These are phyloP conservation scores for Orestias chungarensis DNA, from an alignment of 2,797 vertebrate genomes.

Conservation along the genomic window DNA sequence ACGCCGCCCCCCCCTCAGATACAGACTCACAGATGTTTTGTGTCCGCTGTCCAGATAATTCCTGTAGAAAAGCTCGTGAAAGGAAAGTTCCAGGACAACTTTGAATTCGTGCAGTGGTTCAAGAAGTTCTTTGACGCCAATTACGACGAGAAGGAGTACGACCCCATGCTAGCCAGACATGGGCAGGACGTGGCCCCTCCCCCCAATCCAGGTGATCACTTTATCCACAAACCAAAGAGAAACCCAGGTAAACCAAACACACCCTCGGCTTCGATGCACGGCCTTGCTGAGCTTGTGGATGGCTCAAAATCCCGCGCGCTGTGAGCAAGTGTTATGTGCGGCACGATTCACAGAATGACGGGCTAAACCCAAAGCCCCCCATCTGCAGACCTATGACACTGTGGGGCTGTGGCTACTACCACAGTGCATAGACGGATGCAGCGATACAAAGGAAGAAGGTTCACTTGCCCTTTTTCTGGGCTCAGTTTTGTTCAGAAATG, in stretches of 20 bases:
- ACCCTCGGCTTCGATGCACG: conserved; percentile 75
- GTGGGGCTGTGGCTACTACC: conserved; percentile 28
- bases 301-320: conserved; percentile 69
- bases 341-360: conserved; percentile 66
- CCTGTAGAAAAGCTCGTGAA: conserved; percentile 96
- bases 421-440: conserved; percentile 33
- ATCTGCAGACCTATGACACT: conserved; percentile 43
- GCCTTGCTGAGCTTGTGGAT: conserved; percentile 80
- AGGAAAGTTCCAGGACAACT: conserved; percentile 99
- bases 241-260: conserved; percentile 88
- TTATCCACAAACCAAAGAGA: conserved; percentile 98
- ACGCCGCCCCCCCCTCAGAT: background rate
- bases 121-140: conserved; percentile 99
- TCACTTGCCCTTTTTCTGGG: background rate
- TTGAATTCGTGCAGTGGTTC: conserved; percentile 99
- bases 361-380: conserved; percentile 47
- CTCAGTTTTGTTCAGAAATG: conserved; percentile 4
- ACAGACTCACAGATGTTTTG: conserved; percentile 2
- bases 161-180: conserved; percentile 92
- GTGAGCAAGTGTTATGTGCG: conserved; percentile 74
- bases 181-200: conserved; percentile 90
- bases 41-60: conserved; percentile 85
- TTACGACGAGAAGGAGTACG: conserved; percentile 98
- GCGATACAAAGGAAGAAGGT: conserved; percentile 14
- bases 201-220: conserved; percentile 98